phyloP scores from a whole-genome alignment of 2,113 vertebrate species.

The Furnarius figulus region DNA sequence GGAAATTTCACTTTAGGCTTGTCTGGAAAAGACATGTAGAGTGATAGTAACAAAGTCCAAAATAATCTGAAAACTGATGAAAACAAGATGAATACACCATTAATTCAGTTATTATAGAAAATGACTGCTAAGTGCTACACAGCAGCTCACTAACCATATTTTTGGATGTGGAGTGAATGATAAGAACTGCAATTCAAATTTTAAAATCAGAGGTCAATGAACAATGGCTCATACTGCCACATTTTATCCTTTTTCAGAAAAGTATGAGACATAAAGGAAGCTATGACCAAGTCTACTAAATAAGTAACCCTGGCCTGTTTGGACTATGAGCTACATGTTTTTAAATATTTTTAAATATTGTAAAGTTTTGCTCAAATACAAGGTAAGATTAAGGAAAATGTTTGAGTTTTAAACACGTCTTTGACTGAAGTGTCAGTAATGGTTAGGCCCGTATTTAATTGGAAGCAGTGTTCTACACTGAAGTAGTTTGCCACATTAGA shows the following conservation, averaged over 20 bases:
- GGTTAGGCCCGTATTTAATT: background rate
- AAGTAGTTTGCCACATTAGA: background rate
- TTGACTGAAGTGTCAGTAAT: background rate
- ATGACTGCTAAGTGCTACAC: background rate
- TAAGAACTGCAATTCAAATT: background rate
- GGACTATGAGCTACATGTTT: background rate
- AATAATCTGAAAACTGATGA: background rate
- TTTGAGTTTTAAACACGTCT: accelerated
- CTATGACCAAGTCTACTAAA: background rate
- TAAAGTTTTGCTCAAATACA: background rate
- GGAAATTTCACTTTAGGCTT: background rate
- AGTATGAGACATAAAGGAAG: background rate
- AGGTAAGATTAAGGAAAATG: background rate
- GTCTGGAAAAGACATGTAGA: background rate
- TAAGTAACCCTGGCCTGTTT: background rate
- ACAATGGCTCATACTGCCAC: accelerated
- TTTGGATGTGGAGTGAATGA: background rate
- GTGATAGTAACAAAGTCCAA: background rate
- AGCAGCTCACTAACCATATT: background rate
- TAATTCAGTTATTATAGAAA: background rate
- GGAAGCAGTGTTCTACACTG: background rate
- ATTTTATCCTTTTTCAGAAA: background rate
- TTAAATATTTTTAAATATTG: background rate
- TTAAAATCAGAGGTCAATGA: background rate
- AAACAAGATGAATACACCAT: background rate